Conservation (phyloP, 2,888 invertebrate genomes). For the Lepidocyrtoides sp. region DNA sequence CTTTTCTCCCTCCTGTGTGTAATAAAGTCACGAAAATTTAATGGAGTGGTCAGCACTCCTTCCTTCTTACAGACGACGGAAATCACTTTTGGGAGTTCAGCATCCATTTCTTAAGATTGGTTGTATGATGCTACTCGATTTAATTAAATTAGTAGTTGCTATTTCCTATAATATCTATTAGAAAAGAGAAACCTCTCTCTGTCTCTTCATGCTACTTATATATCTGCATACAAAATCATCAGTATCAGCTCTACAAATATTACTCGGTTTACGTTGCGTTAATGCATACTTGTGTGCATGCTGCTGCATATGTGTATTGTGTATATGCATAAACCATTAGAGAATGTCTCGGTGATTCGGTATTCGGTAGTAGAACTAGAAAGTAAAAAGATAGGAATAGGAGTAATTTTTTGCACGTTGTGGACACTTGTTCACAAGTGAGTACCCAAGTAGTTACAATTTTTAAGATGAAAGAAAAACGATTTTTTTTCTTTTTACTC, state of each 20-base stretch:
- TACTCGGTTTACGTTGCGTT: no score
- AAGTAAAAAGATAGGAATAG: not conserved
- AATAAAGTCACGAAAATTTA: slow-evolving; percentile 16
- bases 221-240: not conserved
- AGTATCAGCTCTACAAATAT: not conserved
- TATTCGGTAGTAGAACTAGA: not conserved
- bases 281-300: no score
- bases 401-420: slow-evolving; percentile 43
- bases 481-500: not conserved
- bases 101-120: slow-evolving; percentile 40
- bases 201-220: not conserved
- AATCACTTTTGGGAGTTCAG: slow-evolving; percentile 24
- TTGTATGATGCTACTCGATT: not conserved
- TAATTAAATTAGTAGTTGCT: slow-evolving; percentile 42
- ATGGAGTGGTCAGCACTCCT: slow-evolving; percentile 13
- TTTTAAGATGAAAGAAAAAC: slow-evolving; percentile 11
- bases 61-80: not conserved
- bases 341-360: no score
- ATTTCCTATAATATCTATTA: not conserved
- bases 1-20: no score
- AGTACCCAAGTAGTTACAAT: slow-evolving; percentile 15
- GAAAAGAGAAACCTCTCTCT: not conserved
- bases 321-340: no score
- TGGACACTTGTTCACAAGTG: slow-evolving; percentile 48
- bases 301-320: no score